Evolutionary conservation across 2,113 vertebrate genomes (phyloP).

Genomic region (Sylvietta virens): DNA sequence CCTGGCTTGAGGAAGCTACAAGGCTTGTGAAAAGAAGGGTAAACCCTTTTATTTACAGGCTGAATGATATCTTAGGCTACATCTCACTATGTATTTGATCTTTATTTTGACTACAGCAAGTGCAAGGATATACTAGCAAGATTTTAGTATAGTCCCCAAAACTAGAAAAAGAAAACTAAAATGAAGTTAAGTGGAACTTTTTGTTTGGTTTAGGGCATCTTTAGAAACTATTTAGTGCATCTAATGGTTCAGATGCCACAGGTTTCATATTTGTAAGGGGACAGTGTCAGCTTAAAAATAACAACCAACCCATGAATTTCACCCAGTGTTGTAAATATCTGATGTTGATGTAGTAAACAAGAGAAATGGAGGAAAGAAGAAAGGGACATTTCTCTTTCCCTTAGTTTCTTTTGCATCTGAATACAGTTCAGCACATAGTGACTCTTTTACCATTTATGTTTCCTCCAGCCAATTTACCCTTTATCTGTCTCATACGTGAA

Average conservation of each 20-base stretch:
- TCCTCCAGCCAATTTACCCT: not conserved
- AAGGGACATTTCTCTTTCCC: not conserved
- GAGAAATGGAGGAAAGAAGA: not conserved
- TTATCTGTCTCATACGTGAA: not conserved
- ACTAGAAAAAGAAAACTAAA: not conserved
- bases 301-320: not conserved
- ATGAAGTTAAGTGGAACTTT: not conserved
- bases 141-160: not conserved
- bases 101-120: not conserved
- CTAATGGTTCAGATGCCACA: not conserved
- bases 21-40: conserved; percentile 27
- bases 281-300: not conserved
- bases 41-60: conserved; percentile 28
- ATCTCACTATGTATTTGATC: not conserved
- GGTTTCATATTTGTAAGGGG: not conserved
- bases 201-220: not conserved
- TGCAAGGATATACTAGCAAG: not conserved
- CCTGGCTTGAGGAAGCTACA: conserved; percentile 25
- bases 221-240: not conserved
- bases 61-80: not conserved
- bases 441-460: not conserved
- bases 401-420: not conserved
- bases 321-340: not conserved
- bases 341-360: not conserved
- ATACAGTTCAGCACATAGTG: not conserved